These are phyloP conservation scores for Sesia bembeciformis DNA, from an alignment of 2,888 invertebrate species.

Conservation along the genomic window DNA sequence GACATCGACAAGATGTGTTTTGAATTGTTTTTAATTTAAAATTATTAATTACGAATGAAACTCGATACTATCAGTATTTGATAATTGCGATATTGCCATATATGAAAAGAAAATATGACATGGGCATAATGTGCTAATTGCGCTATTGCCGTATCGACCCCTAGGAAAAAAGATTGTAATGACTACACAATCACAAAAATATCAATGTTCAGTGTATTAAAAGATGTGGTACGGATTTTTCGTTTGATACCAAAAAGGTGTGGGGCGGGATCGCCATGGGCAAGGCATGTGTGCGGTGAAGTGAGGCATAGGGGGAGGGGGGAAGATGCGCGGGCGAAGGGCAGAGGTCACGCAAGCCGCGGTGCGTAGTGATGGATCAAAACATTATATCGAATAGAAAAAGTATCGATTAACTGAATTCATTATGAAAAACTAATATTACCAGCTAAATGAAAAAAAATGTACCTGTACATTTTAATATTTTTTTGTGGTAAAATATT, in stretches of 20 bases:
- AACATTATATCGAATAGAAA: background rate
- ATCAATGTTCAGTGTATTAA: background rate
- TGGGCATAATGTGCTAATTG: too few species aligned
- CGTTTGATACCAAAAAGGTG: constrained; percentile 52
- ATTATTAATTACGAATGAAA: too few species aligned
- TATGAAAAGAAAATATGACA: too few species aligned
- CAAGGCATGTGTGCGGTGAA: constrained; percentile 37
- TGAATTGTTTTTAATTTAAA: too few species aligned
- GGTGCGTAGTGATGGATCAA: constrained; percentile 22
- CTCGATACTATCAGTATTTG: too few species aligned
- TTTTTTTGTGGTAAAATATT: too few species aligned
- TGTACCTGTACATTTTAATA: too few species aligned
- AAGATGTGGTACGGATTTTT: constrained; percentile 29
- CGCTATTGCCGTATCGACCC: constrained; percentile 4
- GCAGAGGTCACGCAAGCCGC: constrained; percentile 60
- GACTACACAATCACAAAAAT: constrained; percentile 5
- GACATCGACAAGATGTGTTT: too few species aligned
- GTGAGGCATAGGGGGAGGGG: constrained; percentile 11
- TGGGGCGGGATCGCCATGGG: constrained; percentile 55
- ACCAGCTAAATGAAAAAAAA: too few species aligned
- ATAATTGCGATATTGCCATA: too few species aligned
- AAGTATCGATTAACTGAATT: background rate
- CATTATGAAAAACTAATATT: too few species aligned
- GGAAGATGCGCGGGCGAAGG: constrained; percentile 38
- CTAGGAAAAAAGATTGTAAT: background rate